phyloP scores from a whole-genome alignment of 2,888 invertebrate genomes.

The Lampropteryx suffumata region DNA sequence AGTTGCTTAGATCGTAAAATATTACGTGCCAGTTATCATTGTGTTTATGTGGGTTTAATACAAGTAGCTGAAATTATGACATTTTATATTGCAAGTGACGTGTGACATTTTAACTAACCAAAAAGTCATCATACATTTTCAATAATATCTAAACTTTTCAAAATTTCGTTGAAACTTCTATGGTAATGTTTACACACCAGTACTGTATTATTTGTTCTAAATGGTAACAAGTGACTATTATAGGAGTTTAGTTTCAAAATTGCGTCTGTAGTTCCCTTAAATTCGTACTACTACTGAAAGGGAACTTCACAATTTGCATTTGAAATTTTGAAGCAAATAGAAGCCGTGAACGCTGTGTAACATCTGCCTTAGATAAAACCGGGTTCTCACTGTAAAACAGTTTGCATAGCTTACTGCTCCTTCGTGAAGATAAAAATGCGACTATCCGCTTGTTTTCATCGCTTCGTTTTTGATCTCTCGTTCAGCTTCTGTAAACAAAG shows the following conservation, averaged over 20 bases:
- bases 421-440: constrained; percentile 53
- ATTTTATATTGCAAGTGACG: no score
- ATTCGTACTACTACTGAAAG: constrained; percentile 38
- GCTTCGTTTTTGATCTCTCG: constrained; percentile 28
- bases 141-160: no score
- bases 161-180: no score
- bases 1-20: no score
- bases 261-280: neutral
- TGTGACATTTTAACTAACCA: no score
- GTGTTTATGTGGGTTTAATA: no score
- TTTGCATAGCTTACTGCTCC: constrained; percentile 51
- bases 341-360: constrained; percentile 44
- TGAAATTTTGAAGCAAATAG: constrained; percentile 69
- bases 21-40: no score
- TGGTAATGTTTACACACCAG: no score
- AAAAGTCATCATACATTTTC: no score
- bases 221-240: neutral
- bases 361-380: constrained; percentile 59
- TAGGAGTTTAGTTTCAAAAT: constrained; percentile 1
- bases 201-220: neutral
- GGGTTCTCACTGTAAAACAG: constrained; percentile 51
- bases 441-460: constrained; percentile 48
- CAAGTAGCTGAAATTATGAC: no score
- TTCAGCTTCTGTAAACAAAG: constrained; percentile 24
- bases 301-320: constrained; percentile 66